Evolutionary conservation across 1,140 invertebrate genomes (phyloP).

Genomic region (Chironomus striatipennis): DNA sequence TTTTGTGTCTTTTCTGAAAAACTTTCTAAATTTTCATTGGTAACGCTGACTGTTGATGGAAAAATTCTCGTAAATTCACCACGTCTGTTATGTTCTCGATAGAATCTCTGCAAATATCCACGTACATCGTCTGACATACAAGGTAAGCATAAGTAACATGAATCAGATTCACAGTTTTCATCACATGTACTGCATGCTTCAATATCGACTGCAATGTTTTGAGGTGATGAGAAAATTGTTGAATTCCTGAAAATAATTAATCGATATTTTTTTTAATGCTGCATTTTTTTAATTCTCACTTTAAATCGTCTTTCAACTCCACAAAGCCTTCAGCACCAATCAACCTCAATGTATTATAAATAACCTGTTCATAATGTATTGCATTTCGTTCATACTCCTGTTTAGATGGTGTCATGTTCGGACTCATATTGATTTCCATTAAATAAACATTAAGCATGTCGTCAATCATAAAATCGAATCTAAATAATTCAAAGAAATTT

Average conservation of each 20-base stretch:
- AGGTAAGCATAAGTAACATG: background rate
- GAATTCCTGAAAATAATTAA: background rate
- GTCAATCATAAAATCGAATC: slow-evolving; percentile 85
- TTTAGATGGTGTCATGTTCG: slow-evolving; percentile 74
- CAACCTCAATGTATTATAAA: slow-evolving; percentile 71
- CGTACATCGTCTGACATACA: background rate
- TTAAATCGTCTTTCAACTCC: background rate
- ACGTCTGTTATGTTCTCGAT: background rate
- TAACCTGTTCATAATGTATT: slow-evolving; percentile 78
- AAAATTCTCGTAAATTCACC: background rate
- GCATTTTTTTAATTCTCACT: too few species aligned
- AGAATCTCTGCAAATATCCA: background rate
- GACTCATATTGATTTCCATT: slow-evolving; percentile 94
- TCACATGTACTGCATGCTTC: background rate
- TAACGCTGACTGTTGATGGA: background rate
- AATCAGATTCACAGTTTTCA: background rate
- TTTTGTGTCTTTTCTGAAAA: background rate
- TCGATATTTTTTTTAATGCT: too few species aligned
- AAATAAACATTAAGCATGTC: slow-evolving; percentile 74
- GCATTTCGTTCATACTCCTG: slow-evolving; percentile 73
- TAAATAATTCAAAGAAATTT: slow-evolving; percentile 85
- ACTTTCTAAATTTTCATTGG: background rate
- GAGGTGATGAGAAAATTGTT: background rate
- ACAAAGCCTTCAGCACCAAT: slow-evolving; percentile 48
- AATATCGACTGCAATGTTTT: background rate